Conservation (phyloP, 2,888 invertebrate species). For the Dendrolimus pini region DNA sequence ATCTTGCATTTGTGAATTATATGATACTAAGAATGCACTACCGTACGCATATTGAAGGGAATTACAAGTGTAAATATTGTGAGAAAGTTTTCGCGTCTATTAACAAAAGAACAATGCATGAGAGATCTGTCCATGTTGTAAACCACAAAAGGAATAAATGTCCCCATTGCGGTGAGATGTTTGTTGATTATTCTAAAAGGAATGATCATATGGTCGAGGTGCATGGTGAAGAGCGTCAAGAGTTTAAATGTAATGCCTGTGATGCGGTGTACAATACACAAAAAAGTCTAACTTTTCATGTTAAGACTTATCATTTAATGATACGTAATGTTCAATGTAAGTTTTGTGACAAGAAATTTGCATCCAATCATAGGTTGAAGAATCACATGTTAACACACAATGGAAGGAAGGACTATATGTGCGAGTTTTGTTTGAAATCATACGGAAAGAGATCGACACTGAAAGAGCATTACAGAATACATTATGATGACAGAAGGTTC, state of each 20-base stretch:
- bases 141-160: slow-evolving; percentile 12
- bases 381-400: slow-evolving; percentile 54
- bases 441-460: slow-evolving; percentile 39
- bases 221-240: slow-evolving; percentile 27
- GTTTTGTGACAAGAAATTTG: slow-evolving; percentile 22
- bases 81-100: slow-evolving; percentile 38
- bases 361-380: slow-evolving; percentile 29
- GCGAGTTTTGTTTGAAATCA: slow-evolving; percentile 38
- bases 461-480: slow-evolving; percentile 41
- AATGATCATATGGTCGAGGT: slow-evolving; percentile 30
- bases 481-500: slow-evolving; percentile 27
- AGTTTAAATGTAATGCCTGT: slow-evolving; percentile 35
- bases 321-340: slow-evolving; percentile 20
- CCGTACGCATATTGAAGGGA: slow-evolving; percentile 14
- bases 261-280: slow-evolving; percentile 22
- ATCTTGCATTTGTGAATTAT: slow-evolving; percentile 20
- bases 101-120: slow-evolving; percentile 34
- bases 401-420: slow-evolving; percentile 48
- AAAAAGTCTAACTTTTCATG: slow-evolving; percentile 19
- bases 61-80: slow-evolving; percentile 34
- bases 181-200: slow-evolving; percentile 27
- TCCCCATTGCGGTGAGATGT: slow-evolving; percentile 15
- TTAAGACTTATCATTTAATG: slow-evolving; percentile 24
- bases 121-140: slow-evolving; percentile 31
- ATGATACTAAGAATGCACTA: slow-evolving; percentile 13